These are phyloP conservation scores for Myanophis thanlyinensis DNA, from an alignment of 2,113 vertebrate species.

Conservation along the genomic window DNA sequence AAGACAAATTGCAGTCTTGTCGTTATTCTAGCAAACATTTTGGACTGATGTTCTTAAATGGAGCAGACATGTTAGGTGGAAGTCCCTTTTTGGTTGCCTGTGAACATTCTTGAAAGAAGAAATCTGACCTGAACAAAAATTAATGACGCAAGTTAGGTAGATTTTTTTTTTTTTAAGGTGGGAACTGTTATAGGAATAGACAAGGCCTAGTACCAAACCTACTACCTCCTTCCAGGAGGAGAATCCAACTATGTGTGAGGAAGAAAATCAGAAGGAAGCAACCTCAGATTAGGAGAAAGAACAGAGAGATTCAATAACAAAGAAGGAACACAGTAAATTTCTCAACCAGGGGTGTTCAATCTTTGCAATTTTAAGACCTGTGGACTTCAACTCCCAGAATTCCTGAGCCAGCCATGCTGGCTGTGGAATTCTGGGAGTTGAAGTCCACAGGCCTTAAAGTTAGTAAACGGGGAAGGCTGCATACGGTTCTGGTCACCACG, in stretches of 20 bases:
- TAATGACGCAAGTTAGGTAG: background rate
- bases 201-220: background rate
- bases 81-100: background rate
- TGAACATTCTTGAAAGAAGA: background rate
- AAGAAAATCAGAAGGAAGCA: background rate
- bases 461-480: background rate
- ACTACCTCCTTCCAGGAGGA: background rate
- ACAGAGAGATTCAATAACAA: background rate
- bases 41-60: background rate
- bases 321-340: background rate
- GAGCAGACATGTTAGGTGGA: background rate
- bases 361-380: background rate
- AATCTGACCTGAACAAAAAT: background rate
- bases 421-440: background rate
- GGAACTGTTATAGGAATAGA: background rate
- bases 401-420: background rate
- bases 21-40: fast-evolving
- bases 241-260: background rate
- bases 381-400: background rate
- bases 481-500: background rate
- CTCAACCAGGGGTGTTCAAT: background rate
- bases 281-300: background rate
- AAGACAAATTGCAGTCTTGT: background rate
- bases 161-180: background rate
- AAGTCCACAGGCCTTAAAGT: background rate